Percentiles rank a stretch among this genome's conserved stretches.
Conservation (phyloP, 2,888 invertebrate species). For the Erebia epiphron region DNA sequence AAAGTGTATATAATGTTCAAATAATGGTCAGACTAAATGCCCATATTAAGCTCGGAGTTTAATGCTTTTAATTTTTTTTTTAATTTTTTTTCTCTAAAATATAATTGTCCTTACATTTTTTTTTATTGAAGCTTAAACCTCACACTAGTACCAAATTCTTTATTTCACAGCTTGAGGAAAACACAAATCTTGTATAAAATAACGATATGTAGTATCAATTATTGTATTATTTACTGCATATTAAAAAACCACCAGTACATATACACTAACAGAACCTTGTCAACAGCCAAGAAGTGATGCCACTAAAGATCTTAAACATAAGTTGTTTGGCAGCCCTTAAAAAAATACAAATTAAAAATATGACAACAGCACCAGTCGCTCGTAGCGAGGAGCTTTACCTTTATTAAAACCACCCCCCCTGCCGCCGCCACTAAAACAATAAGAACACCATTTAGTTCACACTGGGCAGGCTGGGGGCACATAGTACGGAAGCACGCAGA, state of each 20-base stretch:
- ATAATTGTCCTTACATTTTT: background rate
- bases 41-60: too few relatives aligned
- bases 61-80: too few relatives aligned
- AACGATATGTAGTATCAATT: background rate
- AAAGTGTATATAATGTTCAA: too few relatives aligned
- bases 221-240: background rate
- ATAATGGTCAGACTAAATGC: too few relatives aligned
- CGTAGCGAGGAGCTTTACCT: constrained; percentile 94
- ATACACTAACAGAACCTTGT: constrained; percentile 43
- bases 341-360: constrained; percentile 76
- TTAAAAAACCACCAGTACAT: constrained; percentile 6
- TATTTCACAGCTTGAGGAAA: background rate
- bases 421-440: constrained; percentile 97
- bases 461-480: constrained; percentile 83
- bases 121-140: background rate
- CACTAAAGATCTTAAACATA: constrained; percentile 27
- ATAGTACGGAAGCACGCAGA: constrained; percentile 81
- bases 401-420: constrained; percentile 97
- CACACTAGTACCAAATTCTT: background rate
- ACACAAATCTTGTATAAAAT: background rate
- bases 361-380: constrained; percentile 89
- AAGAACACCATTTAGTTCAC: constrained; percentile 89
- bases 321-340: constrained; percentile 78
- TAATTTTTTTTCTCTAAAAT: too few relatives aligned
- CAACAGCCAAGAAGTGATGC: constrained; percentile 55